Conservation (phyloP, 2,888 invertebrate genomes). For the Bembecia ichneumoniformis region DNA sequence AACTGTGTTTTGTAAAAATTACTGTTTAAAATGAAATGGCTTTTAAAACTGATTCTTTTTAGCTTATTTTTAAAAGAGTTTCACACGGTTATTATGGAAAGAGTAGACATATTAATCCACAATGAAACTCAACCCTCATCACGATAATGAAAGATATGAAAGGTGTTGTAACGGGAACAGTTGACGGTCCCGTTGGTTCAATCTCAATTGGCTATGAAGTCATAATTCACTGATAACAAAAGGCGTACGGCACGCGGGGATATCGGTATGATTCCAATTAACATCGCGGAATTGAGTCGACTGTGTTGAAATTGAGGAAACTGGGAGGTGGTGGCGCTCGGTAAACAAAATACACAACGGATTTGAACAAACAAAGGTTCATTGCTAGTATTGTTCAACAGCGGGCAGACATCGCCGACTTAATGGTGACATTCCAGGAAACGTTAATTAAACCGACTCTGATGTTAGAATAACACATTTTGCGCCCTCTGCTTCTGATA, state of each 20-base stretch:
- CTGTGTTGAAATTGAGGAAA: conserved; percentile 12
- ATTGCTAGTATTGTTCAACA: conserved; percentile 22
- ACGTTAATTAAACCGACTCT: conserved; percentile 61
- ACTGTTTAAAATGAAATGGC: too few species aligned
- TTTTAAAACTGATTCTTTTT: too few species aligned
- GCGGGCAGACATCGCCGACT: conserved; percentile 28
- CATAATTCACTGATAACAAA: conserved; percentile 54
- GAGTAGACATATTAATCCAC: neutral
- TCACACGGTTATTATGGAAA: neutral
- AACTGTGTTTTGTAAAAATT: too few species aligned
- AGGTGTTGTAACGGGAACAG: neutral
- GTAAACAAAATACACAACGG: conserved; percentile 5
- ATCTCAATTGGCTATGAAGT: conserved; percentile 47
- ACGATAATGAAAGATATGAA: neutral
- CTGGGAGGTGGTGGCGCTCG: conserved; percentile 1
- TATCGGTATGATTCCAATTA: conserved; percentile 57
- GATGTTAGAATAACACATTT: conserved; percentile 42
- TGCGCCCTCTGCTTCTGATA: conserved; percentile 27
- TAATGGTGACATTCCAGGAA: conserved; percentile 64
- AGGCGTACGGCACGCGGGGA: conserved; percentile 37
- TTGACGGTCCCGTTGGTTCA: conserved; percentile 19
- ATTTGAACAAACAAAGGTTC: conserved; percentile 43
- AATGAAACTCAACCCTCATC: neutral
- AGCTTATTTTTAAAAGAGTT: too few species aligned
- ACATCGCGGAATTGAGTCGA: conserved; percentile 48